These are phyloP conservation scores for Jordanella pulchra DNA, from an alignment of 2,797 vertebrate genomes.

Conservation along the genomic window DNA sequence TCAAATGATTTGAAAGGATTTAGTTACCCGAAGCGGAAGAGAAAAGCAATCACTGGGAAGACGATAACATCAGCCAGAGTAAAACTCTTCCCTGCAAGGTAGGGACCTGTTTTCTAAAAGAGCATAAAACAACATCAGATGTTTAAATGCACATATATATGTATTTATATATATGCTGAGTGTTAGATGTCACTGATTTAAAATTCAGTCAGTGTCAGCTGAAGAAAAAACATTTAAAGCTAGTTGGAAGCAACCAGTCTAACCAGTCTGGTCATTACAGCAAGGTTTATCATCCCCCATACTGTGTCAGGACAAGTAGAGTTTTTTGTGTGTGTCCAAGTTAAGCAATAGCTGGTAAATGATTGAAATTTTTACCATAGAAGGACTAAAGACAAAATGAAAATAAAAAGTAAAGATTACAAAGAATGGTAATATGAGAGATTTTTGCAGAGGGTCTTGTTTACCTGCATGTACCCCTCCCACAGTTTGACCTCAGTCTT, in stretches of 20 bases:
- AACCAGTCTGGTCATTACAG: not conserved
- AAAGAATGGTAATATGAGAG: not conserved
- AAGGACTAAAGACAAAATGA: not conserved
- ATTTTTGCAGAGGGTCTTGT: not conserved
- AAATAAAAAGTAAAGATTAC: not conserved
- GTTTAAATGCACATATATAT: not conserved
- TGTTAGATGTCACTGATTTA: not conserved
- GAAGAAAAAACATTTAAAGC: not conserved
- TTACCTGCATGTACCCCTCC: slow-evolving; percentile 68
- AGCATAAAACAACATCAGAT: not conserved
- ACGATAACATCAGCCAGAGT: slow-evolving; percentile 73
- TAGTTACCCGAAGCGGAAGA: slow-evolving; percentile 63
- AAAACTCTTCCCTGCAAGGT: slow-evolving; percentile 70
- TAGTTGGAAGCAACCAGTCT: not conserved
- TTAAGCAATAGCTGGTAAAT: not conserved
- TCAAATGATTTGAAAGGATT: not conserved
- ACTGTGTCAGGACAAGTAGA: not conserved
- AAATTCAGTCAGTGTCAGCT: not conserved
- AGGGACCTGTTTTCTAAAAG: slow-evolving; percentile 43
- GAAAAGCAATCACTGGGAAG: slow-evolving; percentile 62
- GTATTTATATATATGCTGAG: not conserved
- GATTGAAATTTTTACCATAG: not conserved
- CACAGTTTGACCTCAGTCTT: slow-evolving; percentile 66
- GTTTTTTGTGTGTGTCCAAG: not conserved
- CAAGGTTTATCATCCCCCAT: not conserved